phyloP scores from a whole-genome alignment of 2,888 invertebrate species.

The Tenodera sinensis region DNA sequence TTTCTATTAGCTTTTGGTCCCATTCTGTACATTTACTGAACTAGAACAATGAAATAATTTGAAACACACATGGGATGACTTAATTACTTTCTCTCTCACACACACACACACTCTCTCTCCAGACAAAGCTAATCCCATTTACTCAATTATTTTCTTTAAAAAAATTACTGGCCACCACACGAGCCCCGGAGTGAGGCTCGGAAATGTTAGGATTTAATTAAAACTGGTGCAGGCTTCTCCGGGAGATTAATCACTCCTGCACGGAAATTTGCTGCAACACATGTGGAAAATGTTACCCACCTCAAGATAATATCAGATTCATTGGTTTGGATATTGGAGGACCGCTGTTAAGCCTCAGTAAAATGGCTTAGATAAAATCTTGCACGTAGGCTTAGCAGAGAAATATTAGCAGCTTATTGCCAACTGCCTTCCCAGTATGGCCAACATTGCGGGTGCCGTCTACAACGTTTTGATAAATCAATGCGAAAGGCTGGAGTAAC shows the following conservation, averaged over 20 bases:
- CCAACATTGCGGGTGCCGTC: not conserved
- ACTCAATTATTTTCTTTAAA: not conserved
- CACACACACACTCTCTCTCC: not conserved
- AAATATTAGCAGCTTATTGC: not conserved
- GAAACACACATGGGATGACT: not conserved
- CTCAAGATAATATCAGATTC: not conserved
- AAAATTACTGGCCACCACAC: not conserved
- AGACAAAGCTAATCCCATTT: not conserved
- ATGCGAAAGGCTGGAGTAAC: not conserved
- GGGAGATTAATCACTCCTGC: not conserved
- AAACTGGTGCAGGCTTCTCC: not conserved
- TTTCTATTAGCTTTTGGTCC: too few relatives aligned
- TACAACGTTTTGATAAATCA: not conserved
- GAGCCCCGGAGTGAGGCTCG: not conserved
- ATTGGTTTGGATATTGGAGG: not conserved
- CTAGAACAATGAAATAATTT: not conserved
- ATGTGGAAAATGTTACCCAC: not conserved
- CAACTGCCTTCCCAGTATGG: not conserved
- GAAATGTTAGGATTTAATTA: not conserved
- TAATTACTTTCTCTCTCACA: not conserved
- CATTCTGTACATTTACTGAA: not conserved
- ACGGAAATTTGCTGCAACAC: not conserved
- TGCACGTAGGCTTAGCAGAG: not conserved
- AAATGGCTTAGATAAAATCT: not conserved
- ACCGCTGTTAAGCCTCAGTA: not conserved